These are phyloP conservation scores for Coelogynopora nodosa DNA, from an alignment of 2,888 invertebrate genomes.

Conservation along the genomic window DNA sequence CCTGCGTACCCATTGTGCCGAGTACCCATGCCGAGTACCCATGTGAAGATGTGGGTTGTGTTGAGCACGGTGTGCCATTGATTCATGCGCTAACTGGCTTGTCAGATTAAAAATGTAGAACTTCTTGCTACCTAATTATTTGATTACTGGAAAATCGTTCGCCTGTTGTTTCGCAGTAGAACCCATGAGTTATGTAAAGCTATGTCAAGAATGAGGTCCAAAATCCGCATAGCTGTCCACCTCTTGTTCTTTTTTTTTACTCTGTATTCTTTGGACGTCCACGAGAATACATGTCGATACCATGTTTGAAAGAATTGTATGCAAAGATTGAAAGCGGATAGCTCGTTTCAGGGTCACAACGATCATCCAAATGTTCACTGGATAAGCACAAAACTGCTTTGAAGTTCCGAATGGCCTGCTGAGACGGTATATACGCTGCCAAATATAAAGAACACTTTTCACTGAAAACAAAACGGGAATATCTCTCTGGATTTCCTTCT, in stretches of 20 bases:
- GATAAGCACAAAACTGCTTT: constrained; percentile 22
- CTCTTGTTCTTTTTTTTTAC: constrained; percentile 10
- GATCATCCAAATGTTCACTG: constrained; percentile 31
- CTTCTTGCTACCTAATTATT: too few relatives aligned
- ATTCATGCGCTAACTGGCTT: too few relatives aligned
- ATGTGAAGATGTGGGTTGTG: too few relatives aligned
- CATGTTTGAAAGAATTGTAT: neutral
- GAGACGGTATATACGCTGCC: constrained; percentile 15
- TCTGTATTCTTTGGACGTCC: constrained; percentile 19
- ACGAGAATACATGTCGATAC: constrained; percentile 18
- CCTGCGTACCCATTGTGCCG: too few relatives aligned
- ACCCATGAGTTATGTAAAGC: too few relatives aligned
- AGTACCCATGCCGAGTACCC: too few relatives aligned
- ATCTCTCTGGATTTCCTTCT: constrained; percentile 23
- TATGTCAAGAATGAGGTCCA: too few relatives aligned
- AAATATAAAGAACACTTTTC: constrained; percentile 27
- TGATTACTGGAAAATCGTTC: too few relatives aligned
- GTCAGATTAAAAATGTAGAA: too few relatives aligned
- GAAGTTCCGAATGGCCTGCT: constrained; percentile 22
- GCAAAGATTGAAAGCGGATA: constrained; percentile 19
- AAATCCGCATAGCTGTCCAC: too few relatives aligned
- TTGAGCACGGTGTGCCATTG: too few relatives aligned
- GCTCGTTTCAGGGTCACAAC: constrained; percentile 10
- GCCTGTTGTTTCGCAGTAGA: too few relatives aligned
- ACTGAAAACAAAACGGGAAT: constrained; percentile 13